A percentile compares a stretch with the other conserved stretches of the same genome.
These are phyloP conservation scores for Parapsyche elsis DNA, from an alignment of 1,140 invertebrate species.

Conservation along the genomic window DNA sequence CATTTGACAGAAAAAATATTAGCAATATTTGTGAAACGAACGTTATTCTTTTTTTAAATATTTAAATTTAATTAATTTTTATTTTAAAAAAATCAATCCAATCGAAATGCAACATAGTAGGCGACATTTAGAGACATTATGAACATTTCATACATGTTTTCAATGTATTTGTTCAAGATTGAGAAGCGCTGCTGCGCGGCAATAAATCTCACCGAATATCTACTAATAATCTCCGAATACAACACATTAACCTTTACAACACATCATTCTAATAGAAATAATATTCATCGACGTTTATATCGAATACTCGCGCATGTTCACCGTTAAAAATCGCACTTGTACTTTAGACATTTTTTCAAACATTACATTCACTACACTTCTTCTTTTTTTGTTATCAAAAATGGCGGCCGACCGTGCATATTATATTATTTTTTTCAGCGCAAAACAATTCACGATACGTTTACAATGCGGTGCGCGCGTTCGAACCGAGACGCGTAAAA, in stretches of 20 bases:
- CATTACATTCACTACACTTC: not conserved
- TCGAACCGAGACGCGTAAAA: conserved; percentile 24
- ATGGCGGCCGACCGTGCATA: too few relatives aligned
- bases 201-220: conserved; percentile 54
- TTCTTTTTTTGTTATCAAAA: too few relatives aligned
- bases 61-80: too few relatives aligned
- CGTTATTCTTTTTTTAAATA: too few relatives aligned
- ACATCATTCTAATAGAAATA: conserved; percentile 52
- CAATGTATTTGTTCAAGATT: not conserved
- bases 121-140: too few relatives aligned
- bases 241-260: conserved; percentile 55
- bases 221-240: conserved; percentile 54
- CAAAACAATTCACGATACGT: not conserved
- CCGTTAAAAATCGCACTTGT: not conserved
- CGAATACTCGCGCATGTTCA: not conserved
- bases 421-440: too few relatives aligned
- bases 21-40: too few relatives aligned
- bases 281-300: conserved; percentile 47
- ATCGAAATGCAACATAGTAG: too few relatives aligned
- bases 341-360: not conserved
- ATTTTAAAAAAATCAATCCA: too few relatives aligned
- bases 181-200: conserved; percentile 18
- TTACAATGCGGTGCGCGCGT: not conserved
- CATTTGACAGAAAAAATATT: too few relatives aligned
- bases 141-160: too few relatives aligned